These are phyloP conservation scores for Pseudomyrmex pallidus DNA, from an alignment of 1,140 invertebrate species.

Conservation along the genomic window DNA sequence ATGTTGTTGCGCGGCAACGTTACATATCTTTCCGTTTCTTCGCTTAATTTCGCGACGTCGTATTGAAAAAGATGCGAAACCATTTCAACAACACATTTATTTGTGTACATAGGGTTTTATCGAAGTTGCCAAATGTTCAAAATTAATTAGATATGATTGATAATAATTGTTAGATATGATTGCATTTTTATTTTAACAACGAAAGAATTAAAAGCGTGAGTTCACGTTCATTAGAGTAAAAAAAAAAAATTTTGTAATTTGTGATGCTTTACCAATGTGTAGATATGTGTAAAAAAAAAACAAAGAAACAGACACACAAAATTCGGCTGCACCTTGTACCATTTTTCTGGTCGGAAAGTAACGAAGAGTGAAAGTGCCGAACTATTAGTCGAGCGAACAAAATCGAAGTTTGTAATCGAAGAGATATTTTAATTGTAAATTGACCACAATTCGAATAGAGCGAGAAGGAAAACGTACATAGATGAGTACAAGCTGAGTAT, in stretches of 20 bases:
- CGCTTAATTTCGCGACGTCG: not conserved
- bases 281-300: constrained; percentile 35
- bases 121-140: not conserved
- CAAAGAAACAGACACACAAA: constrained; percentile 29
- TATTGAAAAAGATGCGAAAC: not conserved
- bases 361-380: constrained; percentile 32
- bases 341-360: constrained; percentile 32
- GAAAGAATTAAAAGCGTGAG: too few relatives aligned
- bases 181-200: too few relatives aligned
- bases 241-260: constrained; percentile 11
- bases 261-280: constrained; percentile 42
- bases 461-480: not conserved
- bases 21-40: not conserved
- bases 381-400: constrained; percentile 22
- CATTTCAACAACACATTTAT: too few relatives aligned
- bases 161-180: too few relatives aligned
- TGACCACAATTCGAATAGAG: constrained; percentile 40
- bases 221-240: constrained; percentile 7
- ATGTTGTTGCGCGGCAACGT: not conserved
- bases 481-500: constrained; percentile 12
- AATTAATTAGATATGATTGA: not conserved
- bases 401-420: constrained; percentile 28
- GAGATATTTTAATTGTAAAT: constrained; percentile 58
- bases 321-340: constrained; percentile 18
- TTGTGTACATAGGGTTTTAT: not conserved